These are phyloP conservation scores for Hipposideros larvatus DNA, from an alignment of 2,797 vertebrate species.

Conservation along the genomic window DNA sequence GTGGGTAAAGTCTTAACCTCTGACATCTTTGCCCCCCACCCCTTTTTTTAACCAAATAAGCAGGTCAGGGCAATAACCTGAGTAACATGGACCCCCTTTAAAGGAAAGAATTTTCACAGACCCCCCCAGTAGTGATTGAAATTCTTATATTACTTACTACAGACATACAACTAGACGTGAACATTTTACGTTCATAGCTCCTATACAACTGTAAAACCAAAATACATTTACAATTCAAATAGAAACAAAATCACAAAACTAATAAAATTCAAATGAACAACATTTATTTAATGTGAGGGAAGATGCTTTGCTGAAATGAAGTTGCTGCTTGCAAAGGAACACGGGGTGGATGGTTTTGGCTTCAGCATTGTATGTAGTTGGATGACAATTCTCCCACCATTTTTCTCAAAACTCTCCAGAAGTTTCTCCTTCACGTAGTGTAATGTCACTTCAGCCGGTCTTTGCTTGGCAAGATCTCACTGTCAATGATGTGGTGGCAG, in stretches of 20 bases:
- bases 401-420: conserved; percentile 8
- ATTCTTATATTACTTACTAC: conserved; percentile 19
- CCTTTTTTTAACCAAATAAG: not conserved
- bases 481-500: not conserved
- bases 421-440: not conserved
- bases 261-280: conserved; percentile 13
- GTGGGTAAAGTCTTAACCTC: not conserved
- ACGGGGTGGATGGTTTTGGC: not conserved
- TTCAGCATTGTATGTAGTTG: not conserved
- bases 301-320: conserved; percentile 58
- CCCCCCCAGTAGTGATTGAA: not conserved
- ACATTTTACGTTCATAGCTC: conserved; percentile 19
- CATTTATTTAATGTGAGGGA: not conserved
- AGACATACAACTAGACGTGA: conserved; percentile 33
- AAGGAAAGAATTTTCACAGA: conserved; percentile 38
- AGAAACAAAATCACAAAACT: conserved; percentile 21
- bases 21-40: not conserved
- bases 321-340: not conserved
- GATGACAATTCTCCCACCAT: not conserved
- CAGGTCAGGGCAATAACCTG: not conserved
- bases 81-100: not conserved
- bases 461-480: conserved; percentile 3
- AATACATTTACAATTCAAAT: conserved; percentile 5
- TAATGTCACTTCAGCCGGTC: conserved; percentile 19
- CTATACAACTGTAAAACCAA: conserved; percentile 24